A percentile compares a stretch with the other conserved stretches of the same genome.
Evolutionary conservation across 2,888 invertebrate genomes (phyloP).

Genomic region (Scaptomyza caliginosa): DNA sequence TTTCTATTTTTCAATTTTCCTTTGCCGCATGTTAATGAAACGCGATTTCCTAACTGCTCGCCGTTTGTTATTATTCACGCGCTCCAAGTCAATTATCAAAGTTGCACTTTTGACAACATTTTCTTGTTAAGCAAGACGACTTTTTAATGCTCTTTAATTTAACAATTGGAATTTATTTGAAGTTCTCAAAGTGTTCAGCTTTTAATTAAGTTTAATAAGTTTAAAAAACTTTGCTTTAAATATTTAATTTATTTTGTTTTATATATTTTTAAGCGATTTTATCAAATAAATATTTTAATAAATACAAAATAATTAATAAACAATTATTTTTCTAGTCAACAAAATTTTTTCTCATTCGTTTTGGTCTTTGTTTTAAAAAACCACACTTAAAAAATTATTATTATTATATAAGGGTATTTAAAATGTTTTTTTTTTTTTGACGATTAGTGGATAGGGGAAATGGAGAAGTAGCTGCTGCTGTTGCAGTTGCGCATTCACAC

Average conservation of each 20-base stretch:
- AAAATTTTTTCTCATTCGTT: too few relatives aligned
- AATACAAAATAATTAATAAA: too few relatives aligned
- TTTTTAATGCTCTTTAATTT: conserved; percentile 7
- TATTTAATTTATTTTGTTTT: too few relatives aligned
- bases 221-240: too few relatives aligned
- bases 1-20: conserved; percentile 63
- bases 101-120: conserved; percentile 33
- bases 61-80: conserved; percentile 78
- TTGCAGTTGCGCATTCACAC: conserved; percentile 32
- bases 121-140: not conserved
- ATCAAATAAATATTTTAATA: too few relatives aligned
- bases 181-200: too few relatives aligned
- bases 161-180: too few relatives aligned
- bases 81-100: conserved; percentile 77
- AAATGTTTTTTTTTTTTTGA: too few relatives aligned
- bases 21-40: conserved; percentile 73
- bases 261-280: too few relatives aligned
- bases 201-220: not conserved
- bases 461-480: conserved; percentile 31
- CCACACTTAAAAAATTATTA: too few relatives aligned
- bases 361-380: too few relatives aligned
- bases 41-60: conserved; percentile 73
- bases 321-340: too few relatives aligned
- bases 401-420: conserved; percentile 43
- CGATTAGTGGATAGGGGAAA: conserved; percentile 36